phyloP scores from a whole-genome alignment of 2,888 invertebrate species.

The Scaptomyza flava region DNA sequence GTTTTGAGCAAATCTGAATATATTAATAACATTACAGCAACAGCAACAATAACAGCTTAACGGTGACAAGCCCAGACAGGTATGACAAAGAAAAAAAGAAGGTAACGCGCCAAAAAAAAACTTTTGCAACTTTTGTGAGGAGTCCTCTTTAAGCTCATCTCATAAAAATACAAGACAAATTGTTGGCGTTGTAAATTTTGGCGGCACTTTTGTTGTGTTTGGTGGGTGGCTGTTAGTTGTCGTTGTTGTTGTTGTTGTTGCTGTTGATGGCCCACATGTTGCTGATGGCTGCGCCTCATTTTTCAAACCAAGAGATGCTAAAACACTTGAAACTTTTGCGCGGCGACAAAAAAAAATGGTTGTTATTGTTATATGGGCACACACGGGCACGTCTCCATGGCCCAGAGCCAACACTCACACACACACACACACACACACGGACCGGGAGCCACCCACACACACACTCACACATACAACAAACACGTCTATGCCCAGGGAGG shows the following conservation, averaged over 20 bases:
- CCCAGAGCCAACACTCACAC: constrained; percentile 60
- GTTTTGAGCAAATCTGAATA: constrained; percentile 41
- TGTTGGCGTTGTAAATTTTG: constrained; percentile 48
- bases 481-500: constrained; percentile 27
- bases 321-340: constrained; percentile 31
- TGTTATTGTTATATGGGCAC: constrained; percentile 28
- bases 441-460: constrained; percentile 49
- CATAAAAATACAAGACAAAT: constrained; percentile 58
- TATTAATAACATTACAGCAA: constrained; percentile 60
- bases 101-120: constrained; percentile 43
- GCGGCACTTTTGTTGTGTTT: constrained; percentile 65
- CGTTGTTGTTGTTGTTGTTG: constrained; percentile 12
- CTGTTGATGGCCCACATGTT: constrained; percentile 54
- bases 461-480: background rate
- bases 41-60: constrained; percentile 15
- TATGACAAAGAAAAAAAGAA: constrained; percentile 36
- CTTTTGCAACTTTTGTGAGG: constrained; percentile 25
- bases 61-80: constrained; percentile 32
- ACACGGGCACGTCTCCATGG: constrained; percentile 67
- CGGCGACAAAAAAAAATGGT: constrained; percentile 55
- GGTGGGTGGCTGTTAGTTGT: constrained; percentile 47
- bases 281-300: constrained; percentile 51
- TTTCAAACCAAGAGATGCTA: constrained; percentile 44
- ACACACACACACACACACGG: constrained; percentile 29
- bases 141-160: constrained; percentile 31